Conservation (phyloP, 1,140 invertebrate genomes). For the Cyrtorhinus lividipennis region DNA sequence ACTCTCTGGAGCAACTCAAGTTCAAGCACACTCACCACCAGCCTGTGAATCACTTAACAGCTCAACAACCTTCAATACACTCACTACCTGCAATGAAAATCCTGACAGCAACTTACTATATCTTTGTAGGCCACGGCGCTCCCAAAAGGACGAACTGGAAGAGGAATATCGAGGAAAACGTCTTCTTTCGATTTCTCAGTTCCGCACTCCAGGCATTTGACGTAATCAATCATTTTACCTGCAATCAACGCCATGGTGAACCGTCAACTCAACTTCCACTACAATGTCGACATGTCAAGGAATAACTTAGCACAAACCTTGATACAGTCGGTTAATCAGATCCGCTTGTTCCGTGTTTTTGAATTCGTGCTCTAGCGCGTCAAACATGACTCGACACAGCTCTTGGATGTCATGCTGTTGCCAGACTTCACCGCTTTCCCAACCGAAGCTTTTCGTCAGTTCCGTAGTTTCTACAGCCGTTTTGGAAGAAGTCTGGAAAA, state of each 20-base stretch:
- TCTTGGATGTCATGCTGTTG: conserved; percentile 90
- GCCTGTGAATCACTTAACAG: no score
- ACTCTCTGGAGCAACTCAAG: no score
- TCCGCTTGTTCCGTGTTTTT: conserved; percentile 71
- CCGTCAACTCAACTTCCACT: no score
- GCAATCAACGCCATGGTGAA: conserved; percentile 29
- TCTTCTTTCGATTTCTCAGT: conserved; percentile 72
- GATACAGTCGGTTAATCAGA: conserved; percentile 63
- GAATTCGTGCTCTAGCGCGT: conserved; percentile 75
- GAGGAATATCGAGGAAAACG: conserved; percentile 75
- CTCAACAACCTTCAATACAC: no score
- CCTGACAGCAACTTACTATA: no score
- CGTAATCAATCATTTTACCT: conserved; percentile 83
- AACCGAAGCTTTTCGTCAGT: conserved; percentile 78
- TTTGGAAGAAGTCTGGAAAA: conserved; percentile 45
- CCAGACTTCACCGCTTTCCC: conserved; percentile 81
- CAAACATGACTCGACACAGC: conserved; percentile 81
- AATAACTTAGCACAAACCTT: no score
- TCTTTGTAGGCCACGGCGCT: conserved; percentile 61
- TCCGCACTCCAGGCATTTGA: conserved; percentile 76
- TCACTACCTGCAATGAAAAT: no score
- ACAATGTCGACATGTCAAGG: no score
- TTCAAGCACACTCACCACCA: no score
- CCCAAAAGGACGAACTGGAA: conserved; percentile 75
- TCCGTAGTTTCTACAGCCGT: conserved; percentile 73